phyloP scores from a whole-genome alignment of 1,140 invertebrate genomes.

The Drosophila funebris region DNA sequence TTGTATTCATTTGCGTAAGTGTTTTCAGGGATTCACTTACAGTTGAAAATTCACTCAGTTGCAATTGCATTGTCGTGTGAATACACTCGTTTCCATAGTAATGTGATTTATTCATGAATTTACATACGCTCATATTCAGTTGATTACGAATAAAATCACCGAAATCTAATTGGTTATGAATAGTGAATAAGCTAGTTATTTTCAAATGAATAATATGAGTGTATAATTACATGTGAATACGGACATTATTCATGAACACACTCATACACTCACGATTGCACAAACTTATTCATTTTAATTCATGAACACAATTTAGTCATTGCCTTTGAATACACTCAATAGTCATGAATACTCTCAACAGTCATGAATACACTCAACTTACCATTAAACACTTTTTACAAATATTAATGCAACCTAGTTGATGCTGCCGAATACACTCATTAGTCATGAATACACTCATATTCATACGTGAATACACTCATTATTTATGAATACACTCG shows the following conservation, averaged over 20 bases:
- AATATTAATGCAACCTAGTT: too few species aligned
- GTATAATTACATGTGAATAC: background rate
- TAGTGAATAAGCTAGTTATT: background rate
- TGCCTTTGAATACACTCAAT: background rate
- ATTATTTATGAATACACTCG: background rate
- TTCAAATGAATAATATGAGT: background rate
- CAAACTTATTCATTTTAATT: too few species aligned
- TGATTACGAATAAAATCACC: too few species aligned
- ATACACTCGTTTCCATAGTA: background rate
- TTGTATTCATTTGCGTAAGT: slow-evolving; percentile 12
- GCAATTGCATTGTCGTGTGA: background rate
- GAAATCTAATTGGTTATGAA: too few species aligned
- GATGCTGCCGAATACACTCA: too few species aligned
- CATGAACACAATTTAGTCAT: too few species aligned
- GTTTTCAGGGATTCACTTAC: too few species aligned
- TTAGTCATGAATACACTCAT: background rate
- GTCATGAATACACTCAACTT: too few species aligned
- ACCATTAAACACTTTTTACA: too few species aligned
- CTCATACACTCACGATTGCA: background rate
- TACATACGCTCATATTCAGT: too few species aligned
- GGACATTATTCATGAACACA: too few species aligned
- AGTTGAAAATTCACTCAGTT: background rate
- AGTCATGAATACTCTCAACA: background rate
- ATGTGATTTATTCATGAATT: slow-evolving; percentile 9
- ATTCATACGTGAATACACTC: background rate